Evolutionary conservation across 2,113 vertebrate species (phyloP).

Genomic region (Notiomystis cincta): DNA sequence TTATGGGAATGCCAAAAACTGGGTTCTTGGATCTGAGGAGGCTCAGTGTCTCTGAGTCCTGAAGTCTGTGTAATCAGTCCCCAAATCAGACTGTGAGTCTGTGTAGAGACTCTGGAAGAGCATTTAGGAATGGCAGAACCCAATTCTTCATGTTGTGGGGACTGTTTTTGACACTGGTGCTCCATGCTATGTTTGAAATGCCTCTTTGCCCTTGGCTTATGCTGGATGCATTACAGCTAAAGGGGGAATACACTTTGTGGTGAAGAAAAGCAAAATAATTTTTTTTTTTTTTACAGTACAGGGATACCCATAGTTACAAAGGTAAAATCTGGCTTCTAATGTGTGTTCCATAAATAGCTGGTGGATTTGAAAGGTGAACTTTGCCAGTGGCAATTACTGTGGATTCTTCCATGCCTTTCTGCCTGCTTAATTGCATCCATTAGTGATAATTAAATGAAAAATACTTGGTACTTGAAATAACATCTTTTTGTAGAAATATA

Average conservation of each 20-base stretch:
- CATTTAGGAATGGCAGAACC: not conserved
- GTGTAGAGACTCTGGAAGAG: not conserved
- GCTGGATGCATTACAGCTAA: not conserved
- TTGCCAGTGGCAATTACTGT: not conserved
- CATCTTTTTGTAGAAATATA: not conserved
- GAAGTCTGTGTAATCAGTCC: not conserved
- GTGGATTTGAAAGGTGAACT: not conserved
- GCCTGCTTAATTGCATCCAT: constrained; percentile 1
- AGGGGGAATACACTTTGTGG: not conserved
- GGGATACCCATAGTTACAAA: not conserved
- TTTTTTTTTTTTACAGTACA: not conserved
- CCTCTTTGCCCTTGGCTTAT: not conserved
- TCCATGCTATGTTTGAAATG: not conserved
- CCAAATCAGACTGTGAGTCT: not conserved
- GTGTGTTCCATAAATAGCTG: not conserved
- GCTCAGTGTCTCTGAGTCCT: not conserved
- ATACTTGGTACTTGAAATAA: not conserved
- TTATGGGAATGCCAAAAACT: constrained; percentile 1
- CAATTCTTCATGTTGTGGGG: not conserved
- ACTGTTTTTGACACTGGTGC: not conserved
- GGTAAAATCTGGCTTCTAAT: not conserved
- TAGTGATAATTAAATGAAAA: not conserved
- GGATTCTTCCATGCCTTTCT: not conserved
- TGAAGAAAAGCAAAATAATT: not conserved
- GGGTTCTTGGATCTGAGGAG: not conserved